Evolutionary conservation across 2,888 invertebrate genomes (phyloP).

Genomic region (Eupithecia dodoneata): DNA sequence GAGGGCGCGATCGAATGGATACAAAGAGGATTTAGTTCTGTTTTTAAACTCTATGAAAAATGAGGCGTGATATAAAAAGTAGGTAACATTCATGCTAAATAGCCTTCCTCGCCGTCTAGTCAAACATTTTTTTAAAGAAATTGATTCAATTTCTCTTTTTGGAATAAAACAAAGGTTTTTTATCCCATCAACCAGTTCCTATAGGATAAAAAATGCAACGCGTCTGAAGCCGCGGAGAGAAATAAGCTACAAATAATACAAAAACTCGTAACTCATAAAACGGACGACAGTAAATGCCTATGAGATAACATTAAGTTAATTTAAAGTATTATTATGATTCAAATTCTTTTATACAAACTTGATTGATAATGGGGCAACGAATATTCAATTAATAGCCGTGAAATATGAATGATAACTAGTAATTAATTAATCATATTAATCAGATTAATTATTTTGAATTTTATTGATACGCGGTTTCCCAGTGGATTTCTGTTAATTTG

Average conservation of each 20-base stretch:
- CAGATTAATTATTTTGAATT: conserved; percentile 24
- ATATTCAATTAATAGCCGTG: conserved; percentile 35
- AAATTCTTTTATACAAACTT: conserved; percentile 19
- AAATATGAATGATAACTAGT: conserved; percentile 30
- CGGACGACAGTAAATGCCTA: neutral
- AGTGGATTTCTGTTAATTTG: neutral
- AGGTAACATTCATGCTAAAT: neutral
- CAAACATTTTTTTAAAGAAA: neutral
- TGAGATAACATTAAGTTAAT: conserved; percentile 14
- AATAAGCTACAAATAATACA: too few species aligned
- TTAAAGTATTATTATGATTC: conserved; percentile 11
- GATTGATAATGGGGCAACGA: conserved; percentile 26
- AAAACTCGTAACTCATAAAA: neutral
- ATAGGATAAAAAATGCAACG: too few species aligned
- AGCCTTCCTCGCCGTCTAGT: neutral
- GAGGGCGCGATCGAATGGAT: neutral
- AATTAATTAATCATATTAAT: conserved; percentile 7
- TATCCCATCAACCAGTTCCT: too few species aligned
- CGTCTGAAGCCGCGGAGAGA: too few species aligned
- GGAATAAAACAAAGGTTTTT: too few species aligned
- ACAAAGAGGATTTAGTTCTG: neutral
- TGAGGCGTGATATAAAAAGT: neutral
- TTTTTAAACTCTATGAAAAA: neutral
- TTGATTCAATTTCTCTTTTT: too few species aligned
- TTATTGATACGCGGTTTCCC: neutral